A percentile compares a stretch with the other conserved stretches of the same genome.
These are phyloP conservation scores for Prosopocoilus inquinatus DNA, from an alignment of 2,888 invertebrate genomes.

Conservation along the genomic window DNA sequence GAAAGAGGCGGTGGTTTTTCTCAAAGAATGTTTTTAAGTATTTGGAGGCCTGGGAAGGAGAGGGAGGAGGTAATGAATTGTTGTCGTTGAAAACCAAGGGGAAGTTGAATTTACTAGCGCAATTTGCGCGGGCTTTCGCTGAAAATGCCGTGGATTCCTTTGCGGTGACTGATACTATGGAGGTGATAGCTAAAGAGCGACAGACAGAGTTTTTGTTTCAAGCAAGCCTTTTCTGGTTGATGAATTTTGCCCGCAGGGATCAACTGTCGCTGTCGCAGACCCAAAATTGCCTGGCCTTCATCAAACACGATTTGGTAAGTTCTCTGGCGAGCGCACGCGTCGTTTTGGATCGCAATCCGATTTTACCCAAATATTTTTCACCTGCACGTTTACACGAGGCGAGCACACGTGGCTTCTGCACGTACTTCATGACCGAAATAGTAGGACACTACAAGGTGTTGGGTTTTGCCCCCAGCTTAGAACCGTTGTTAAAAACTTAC, in stretches of 20 bases:
- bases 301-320: slow-evolving; percentile 22
- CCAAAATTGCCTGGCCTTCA: slow-evolving; percentile 30
- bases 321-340: background rate
- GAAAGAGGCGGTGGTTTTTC: slow-evolving; percentile 51
- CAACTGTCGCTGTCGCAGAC: slow-evolving; percentile 20
- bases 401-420: slow-evolving; percentile 7
- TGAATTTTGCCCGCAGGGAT: slow-evolving; percentile 26
- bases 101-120: slow-evolving; percentile 29
- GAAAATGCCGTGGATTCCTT: slow-evolving; percentile 29
- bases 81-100: slow-evolving; percentile 14
- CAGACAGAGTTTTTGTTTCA: slow-evolving; percentile 32
- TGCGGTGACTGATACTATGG: slow-evolving; percentile 6
- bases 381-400: slow-evolving; percentile 37
- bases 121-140: slow-evolving; percentile 32
- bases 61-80: background rate
- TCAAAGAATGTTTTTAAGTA: slow-evolving; percentile 48
- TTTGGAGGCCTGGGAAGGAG: slow-evolving; percentile 53
- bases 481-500: slow-evolving; percentile 51
- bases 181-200: slow-evolving; percentile 5
- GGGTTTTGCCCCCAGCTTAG: background rate
- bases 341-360: slow-evolving; percentile 47
- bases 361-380: slow-evolving; percentile 47
- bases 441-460: slow-evolving; percentile 21
- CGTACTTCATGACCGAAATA: slow-evolving; percentile 8
- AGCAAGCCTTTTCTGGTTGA: slow-evolving; percentile 35